Percentiles rank a stretch among this genome's conserved stretches.
Evolutionary conservation across 2,113 vertebrate genomes (phyloP).

Genomic region (Phoxinus phoxinus): DNA sequence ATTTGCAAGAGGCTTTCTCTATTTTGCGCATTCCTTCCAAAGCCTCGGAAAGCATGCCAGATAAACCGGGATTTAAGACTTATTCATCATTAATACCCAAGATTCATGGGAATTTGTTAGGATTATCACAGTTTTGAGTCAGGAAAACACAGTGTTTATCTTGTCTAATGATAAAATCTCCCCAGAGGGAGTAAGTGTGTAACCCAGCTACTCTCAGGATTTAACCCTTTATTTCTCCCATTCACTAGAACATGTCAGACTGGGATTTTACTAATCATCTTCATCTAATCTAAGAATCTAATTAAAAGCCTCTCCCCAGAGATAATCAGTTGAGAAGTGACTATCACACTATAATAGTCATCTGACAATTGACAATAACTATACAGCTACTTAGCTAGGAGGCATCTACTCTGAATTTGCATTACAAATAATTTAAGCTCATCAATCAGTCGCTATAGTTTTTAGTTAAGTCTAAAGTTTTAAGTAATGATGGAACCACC

Average conservation of each 20-base stretch:
- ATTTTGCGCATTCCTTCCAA: slow-evolving; percentile 15
- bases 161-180: slow-evolving; percentile 73
- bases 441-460: background rate
- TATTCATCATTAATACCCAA: slow-evolving; percentile 60
- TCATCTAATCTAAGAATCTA: slow-evolving; percentile 35
- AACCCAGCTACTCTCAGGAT: slow-evolving; percentile 64
- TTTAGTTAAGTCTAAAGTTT: slow-evolving; percentile 4
- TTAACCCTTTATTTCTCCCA: slow-evolving; percentile 57
- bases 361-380: background rate
- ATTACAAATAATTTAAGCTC: background rate
- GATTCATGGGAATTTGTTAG: slow-evolving; percentile 67
- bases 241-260: slow-evolving; percentile 15
- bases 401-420: slow-evolving; percentile 7
- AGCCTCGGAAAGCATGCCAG: slow-evolving; percentile 8
- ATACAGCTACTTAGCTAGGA: background rate
- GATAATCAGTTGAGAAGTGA: background rate
- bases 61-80: slow-evolving; percentile 59
- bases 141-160: slow-evolving; percentile 47
- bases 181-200: slow-evolving; percentile 47
- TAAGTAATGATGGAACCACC: background rate
- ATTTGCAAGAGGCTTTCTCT: background rate
- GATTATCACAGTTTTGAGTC: slow-evolving; percentile 70
- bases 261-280: slow-evolving; percentile 26
- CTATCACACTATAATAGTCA: background rate
- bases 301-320: slow-evolving; percentile 28